These are phyloP conservation scores for Danionella cerebrum DNA, from an alignment of 2,113 vertebrate genomes.

Conservation along the genomic window DNA sequence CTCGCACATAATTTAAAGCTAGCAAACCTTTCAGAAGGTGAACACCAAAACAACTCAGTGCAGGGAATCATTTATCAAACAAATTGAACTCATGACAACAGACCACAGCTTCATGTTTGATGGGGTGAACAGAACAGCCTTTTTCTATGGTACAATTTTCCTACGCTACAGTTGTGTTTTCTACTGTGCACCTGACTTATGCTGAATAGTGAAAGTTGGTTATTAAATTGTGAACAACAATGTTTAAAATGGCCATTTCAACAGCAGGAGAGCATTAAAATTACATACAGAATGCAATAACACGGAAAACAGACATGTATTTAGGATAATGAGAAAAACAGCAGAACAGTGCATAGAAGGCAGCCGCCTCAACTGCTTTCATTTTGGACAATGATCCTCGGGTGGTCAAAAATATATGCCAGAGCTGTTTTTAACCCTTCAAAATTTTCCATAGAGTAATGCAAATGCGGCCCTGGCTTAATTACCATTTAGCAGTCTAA, in stretches of 20 bases:
- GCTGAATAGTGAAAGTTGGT: not conserved
- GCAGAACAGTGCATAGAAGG: not conserved
- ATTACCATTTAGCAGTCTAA: conserved; percentile 48
- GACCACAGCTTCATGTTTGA: conserved; percentile 29
- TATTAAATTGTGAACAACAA: not conserved
- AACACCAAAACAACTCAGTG: conserved; percentile 36
- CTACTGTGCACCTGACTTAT: not conserved
- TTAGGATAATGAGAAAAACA: conserved; percentile 1
- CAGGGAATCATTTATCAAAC: conserved; percentile 42
- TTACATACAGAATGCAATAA: not conserved
- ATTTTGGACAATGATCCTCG: conserved; percentile 9
- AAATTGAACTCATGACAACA: conserved; percentile 33
- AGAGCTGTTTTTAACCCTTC: conserved; percentile 1
- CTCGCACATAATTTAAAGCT: conserved; percentile 23
- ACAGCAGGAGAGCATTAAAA: not conserved
- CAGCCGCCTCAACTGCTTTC: not conserved
- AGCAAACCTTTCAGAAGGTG: conserved; percentile 18
- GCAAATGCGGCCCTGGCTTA: conserved; percentile 47
- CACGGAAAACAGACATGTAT: not conserved
- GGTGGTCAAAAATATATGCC: not conserved
- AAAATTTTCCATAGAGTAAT: not conserved
- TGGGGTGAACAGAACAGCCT: conserved; percentile 2
- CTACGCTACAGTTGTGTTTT: not conserved
- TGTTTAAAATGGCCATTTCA: conserved; percentile 8
- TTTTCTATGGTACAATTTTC: not conserved